Evolutionary conservation across 2,797 vertebrate genomes (phyloP).

Genomic region (Ptychobarbus kaznakovi): DNA sequence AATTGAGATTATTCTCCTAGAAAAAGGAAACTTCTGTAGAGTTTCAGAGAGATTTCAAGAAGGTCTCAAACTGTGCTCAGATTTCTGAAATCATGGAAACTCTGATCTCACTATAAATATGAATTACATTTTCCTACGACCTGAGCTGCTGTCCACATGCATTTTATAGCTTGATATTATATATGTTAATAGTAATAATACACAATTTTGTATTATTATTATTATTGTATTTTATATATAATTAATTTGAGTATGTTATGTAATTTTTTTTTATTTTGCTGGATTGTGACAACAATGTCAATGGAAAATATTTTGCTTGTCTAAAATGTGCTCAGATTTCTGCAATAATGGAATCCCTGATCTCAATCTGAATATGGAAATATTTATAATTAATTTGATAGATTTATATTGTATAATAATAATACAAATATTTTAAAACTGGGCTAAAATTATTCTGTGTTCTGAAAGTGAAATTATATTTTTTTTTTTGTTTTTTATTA

Average conservation of each 20-base stretch:
- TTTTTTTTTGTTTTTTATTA: neutral
- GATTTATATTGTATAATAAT: neutral
- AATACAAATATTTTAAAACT: neutral
- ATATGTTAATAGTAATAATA: no score
- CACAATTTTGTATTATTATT: no score
- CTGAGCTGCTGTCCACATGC: neutral
- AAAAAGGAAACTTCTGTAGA: neutral
- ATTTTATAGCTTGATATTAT: neutral
- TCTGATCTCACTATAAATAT: neutral
- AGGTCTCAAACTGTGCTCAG: neutral
- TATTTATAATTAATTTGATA: neutral
- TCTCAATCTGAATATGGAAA: neutral
- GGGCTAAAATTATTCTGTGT: neutral
- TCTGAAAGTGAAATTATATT: neutral
- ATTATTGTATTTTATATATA: neutral
- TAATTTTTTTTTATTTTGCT: no score
- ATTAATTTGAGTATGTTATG: neutral
- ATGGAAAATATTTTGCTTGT: neutral
- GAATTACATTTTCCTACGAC: neutral
- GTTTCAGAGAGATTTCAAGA: neutral
- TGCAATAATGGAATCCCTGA: neutral
- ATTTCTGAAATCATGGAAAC: neutral
- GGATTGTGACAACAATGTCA: neutral
- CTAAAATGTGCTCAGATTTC: neutral
- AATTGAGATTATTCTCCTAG: neutral